Evolutionary conservation across 2,888 invertebrate species (phyloP).

Genomic region (Synanthedon formicaeformis): DNA sequence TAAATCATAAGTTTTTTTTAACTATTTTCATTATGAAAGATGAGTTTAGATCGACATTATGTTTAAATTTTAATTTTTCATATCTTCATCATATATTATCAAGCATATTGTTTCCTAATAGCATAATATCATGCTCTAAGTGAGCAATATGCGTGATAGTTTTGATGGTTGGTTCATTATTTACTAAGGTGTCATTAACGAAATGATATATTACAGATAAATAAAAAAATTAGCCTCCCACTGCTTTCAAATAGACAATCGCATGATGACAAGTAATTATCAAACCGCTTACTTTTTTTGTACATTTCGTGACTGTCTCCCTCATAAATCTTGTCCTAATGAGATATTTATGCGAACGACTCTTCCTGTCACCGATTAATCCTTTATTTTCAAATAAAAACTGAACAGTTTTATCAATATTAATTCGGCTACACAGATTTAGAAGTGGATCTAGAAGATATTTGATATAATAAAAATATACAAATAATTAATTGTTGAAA

Average conservation of each 20-base stretch:
- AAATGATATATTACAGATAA: conserved; percentile 60
- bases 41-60: too few species aligned
- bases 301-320: conserved; percentile 60
- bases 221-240: conserved; percentile 54
- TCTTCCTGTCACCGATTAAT: conserved; percentile 62
- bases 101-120: too few species aligned
- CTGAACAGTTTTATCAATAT: conserved; percentile 39
- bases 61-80: too few species aligned
- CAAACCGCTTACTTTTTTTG: conserved; percentile 52
- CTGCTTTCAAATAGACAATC: conserved; percentile 59
- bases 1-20: too few species aligned
- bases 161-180: background rate
- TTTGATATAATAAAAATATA: too few species aligned
- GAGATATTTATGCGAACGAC: conserved; percentile 64
- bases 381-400: conserved; percentile 42
- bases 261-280: conserved; percentile 70
- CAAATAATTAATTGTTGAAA: background rate
- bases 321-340: conserved; percentile 64
- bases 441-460: background rate
- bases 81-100: too few species aligned
- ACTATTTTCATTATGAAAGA: too few species aligned
- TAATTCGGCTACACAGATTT: conserved; percentile 11
- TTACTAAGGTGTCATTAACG: conserved; percentile 60
- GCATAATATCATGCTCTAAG: too few species aligned
- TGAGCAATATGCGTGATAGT: too few species aligned